phyloP scores from a whole-genome alignment of 2,113 vertebrate species.

The Proterorhinus semilunaris region DNA sequence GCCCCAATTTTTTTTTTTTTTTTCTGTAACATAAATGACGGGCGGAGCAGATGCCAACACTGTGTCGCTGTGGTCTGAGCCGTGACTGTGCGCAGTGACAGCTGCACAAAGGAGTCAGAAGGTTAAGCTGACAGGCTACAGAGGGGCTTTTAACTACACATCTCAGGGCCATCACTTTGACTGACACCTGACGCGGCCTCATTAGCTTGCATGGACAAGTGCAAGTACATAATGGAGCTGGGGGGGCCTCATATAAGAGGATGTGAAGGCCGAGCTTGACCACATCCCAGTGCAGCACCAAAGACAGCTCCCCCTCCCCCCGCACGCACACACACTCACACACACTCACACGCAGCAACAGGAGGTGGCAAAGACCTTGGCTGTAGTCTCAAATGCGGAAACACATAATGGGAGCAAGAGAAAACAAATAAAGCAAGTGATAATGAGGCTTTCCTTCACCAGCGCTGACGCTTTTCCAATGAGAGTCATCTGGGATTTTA shows the following conservation, averaged over 20 bases:
- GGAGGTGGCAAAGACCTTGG: constrained; percentile 31
- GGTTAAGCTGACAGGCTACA: background rate
- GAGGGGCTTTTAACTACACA: background rate
- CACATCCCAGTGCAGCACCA: constrained; percentile 47
- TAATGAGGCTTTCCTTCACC: constrained; percentile 70
- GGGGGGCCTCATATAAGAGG: constrained; percentile 24
- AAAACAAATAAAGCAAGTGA: constrained; percentile 61
- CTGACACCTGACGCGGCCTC: constrained; percentile 47
- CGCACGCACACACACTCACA: too few species aligned
- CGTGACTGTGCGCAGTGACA: background rate
- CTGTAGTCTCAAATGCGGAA: constrained; percentile 38
- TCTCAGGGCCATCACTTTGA: constrained; percentile 32
- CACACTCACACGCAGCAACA: background rate
- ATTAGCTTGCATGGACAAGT: constrained; percentile 44
- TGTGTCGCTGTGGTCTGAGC: background rate
- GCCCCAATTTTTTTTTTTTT: background rate
- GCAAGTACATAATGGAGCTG: constrained; percentile 24
- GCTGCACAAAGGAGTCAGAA: background rate
- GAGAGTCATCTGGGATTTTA: constrained; percentile 65
- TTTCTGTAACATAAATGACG: background rate
- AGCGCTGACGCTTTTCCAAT: constrained; percentile 63
- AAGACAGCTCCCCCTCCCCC: constrained; percentile 41
- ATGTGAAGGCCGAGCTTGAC: constrained; percentile 53
- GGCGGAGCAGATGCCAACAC: background rate
- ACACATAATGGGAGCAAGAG: constrained; percentile 44